A percentile compares a stretch with the other conserved stretches of the same genome.
phyloP scores from a whole-genome alignment of 2,888 invertebrate species.

The Drosophila robusta region DNA sequence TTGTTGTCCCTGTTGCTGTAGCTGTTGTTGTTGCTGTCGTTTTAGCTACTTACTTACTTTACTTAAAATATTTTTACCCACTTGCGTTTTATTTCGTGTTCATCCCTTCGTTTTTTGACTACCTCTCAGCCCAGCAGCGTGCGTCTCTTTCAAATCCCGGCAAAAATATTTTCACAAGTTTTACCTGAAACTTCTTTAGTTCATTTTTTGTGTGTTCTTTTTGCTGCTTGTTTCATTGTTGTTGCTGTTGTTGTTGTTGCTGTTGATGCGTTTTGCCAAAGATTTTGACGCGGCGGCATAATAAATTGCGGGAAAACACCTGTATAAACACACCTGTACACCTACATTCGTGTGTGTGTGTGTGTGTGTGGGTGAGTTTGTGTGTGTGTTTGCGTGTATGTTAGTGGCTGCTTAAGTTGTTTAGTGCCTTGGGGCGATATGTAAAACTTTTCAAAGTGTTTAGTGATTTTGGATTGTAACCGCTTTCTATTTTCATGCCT shows the following conservation, averaged over 20 bases:
- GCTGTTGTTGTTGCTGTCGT: constrained; percentile 18
- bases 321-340: constrained; percentile 53
- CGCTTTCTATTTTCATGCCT: not conserved
- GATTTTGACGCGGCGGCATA: constrained; percentile 70
- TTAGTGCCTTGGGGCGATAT: constrained; percentile 29
- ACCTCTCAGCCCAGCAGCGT: not conserved
- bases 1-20: constrained; percentile 14
- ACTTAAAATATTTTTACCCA: constrained; percentile 65
- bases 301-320: constrained; percentile 67
- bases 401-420: constrained; percentile 34
- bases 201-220: constrained; percentile 4
- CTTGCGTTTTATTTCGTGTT: constrained; percentile 38
- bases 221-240: constrained; percentile 5
- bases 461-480: constrained; percentile 38
- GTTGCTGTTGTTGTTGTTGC: constrained; percentile 19
- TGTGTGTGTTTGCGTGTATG: not conserved
- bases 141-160: constrained; percentile 43
- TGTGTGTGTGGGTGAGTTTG: constrained; percentile 1
- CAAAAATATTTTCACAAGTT: constrained; percentile 58
- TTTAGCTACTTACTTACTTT: constrained; percentile 64
- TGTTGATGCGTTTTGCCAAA: constrained; percentile 63
- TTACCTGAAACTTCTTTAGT: constrained; percentile 42
- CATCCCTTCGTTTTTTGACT: constrained; percentile 15
- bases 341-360: not conserved
- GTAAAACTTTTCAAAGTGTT: constrained; percentile 61